Evolutionary conservation across 2,888 invertebrate genomes (phyloP), one percentile per base, ranked within the genome.

Genomic region (Leptinotarsa tumamoca): DNA sequence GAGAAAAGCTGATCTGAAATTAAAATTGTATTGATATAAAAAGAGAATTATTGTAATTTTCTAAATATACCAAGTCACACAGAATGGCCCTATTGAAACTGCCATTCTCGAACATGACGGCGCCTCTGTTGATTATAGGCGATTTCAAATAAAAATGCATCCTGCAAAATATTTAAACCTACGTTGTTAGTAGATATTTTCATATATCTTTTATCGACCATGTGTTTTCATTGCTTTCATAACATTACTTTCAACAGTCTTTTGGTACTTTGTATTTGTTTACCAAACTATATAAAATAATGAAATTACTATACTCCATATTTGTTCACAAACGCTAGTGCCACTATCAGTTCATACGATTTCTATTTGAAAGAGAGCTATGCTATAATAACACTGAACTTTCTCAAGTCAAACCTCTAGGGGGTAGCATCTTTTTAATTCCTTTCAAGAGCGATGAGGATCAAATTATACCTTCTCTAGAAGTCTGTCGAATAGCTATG

Each of bases 401-500:
- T 56, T 56, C 56, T n/a, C 56, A 56, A 56, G 56, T 56, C 56
- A 56, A 56, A 15, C 17, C 56, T 56, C 56, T 56, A 56, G 21
- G 56, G 56, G 56, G 18, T n/a, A 56, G 56, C 56, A 56, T 56
- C 56, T n/a, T n/a, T 56, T 56, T 56, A 56, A 56, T 56, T 56
- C 56, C 56, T n/a, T 56, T 56, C 56, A 56, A 56, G 15, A 56
- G 56, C 56, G 56, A n/a, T 56, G 56, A 56, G 56, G 56, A 56
- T 56, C 56, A 56, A 21, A 56, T 56, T 56, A 56, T 56, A 56
- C n/a, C 56, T 56, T 56, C 56, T 56, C 56, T 18, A 56, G 18
- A 56, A 56, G 56, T 56, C 56, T 56, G 56, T n/a, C 56, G 56
- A 56, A 56, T 56, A 56, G 56, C 56, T 56, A 56, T 56, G 56